These are phyloP conservation scores for Limanda limanda DNA, from an alignment of 2,113 vertebrate genomes.

Conservation along the genomic window DNA sequence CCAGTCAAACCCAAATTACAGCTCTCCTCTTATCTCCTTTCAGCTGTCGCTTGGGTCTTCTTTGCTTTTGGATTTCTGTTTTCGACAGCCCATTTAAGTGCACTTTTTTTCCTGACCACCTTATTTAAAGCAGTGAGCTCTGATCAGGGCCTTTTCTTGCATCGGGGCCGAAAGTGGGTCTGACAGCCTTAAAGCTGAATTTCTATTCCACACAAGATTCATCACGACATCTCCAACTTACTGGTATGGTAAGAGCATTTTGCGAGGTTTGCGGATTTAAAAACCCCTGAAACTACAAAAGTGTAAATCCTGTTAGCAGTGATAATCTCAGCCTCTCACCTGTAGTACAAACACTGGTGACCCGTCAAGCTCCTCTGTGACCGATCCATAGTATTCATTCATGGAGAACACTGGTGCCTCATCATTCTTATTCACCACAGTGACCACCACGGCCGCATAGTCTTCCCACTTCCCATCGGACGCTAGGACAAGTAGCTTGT, in stretches of 20 bases:
- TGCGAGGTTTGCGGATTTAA: not conserved
- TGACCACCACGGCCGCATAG: slow-evolving; percentile 85
- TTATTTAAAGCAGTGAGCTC: slow-evolving; percentile 59
- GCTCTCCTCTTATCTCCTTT: slow-evolving; percentile 50
- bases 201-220: slow-evolving; percentile 13
- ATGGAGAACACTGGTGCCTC: slow-evolving; percentile 90
- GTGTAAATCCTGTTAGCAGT: not conserved
- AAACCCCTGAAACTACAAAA: not conserved
- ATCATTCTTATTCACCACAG: slow-evolving; percentile 90
- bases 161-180: slow-evolving; percentile 21
- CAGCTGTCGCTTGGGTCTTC: slow-evolving; percentile 19
- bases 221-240: slow-evolving; percentile 29
- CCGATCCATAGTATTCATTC: slow-evolving; percentile 89
- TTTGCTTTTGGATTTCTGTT: slow-evolving; percentile 34
- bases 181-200: slow-evolving; percentile 38
- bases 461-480: slow-evolving; percentile 94
- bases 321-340: slow-evolving; percentile 69
- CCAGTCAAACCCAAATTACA: slow-evolving; percentile 48
- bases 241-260: slow-evolving; percentile 5
- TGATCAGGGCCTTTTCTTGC: slow-evolving; percentile 41
- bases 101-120: slow-evolving; percentile 48
- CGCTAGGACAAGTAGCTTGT: slow-evolving; percentile 88
- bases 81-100: slow-evolving; percentile 56
- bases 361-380: slow-evolving; percentile 88
- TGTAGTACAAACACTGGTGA: slow-evolving; percentile 91